Base-by-base conservation (phyloP, 2,113 vertebrate species). In the Forbesichthys agassizii region DNA sequence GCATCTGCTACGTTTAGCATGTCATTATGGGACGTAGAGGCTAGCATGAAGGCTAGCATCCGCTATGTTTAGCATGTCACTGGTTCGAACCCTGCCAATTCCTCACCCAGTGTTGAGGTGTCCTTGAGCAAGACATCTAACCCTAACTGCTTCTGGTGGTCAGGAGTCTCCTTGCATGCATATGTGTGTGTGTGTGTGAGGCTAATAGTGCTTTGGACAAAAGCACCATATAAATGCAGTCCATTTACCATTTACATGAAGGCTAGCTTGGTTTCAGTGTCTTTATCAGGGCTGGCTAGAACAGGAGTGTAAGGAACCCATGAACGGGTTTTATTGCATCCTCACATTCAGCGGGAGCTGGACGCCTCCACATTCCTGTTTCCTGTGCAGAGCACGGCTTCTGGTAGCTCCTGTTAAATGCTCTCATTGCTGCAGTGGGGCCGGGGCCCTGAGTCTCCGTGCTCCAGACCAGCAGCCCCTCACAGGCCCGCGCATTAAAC, bases 401-500 rank as follows among this genome's bases (percentile, higher is more conserved):
- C 76, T 77, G 74, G 81, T 81, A 66, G 84, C 78, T 84, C 82
- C 77, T 64, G 79, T 88, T 91, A 89, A 90, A 88, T 82, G 67
- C 68, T 89, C 90, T 91, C 87, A 89, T 70, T 86, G 88, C 82
- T 78, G 61, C 77, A 84, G 86, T 84, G 82, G 86, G 80, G 76
- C 4, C 79, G 62, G 68, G 76, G 86, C 56, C 88, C 87, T 91
- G 88, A 92, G 89, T 92, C 90, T 87, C 69, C 0, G 12, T 49
- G 84, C 85, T 82, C 78, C 89, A 85, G 78, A 84, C 27, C 85
- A 91, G 91, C 84, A 86, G 87, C 75, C 73, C 27, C 83, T 86
- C 83, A 89, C 86, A 83, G 79, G 77, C 80, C 78, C 79, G 74
- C 81, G 79, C 89, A 90, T 86, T 92, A 90, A 92, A 91, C 88